phyloP scores from a whole-genome alignment of 2,888 invertebrate genomes.

The Syritta pipiens region DNA sequence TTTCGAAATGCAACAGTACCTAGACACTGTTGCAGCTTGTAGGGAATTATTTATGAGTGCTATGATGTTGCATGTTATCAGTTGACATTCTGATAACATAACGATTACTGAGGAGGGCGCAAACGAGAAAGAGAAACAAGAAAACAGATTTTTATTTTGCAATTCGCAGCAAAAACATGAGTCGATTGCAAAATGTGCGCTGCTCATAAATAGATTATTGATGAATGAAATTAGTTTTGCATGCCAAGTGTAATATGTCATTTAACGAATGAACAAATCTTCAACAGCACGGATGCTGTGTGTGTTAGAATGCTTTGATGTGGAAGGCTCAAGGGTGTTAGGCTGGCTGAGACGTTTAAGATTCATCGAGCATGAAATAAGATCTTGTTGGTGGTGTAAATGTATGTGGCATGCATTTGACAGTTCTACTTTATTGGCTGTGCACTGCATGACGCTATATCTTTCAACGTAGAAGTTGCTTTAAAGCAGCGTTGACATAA shows the following conservation, averaged over 20 bases:
- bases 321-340: background rate
- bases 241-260: slow-evolving; percentile 21
- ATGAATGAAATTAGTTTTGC: slow-evolving; percentile 18
- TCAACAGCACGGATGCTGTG: too few species aligned
- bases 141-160: too few species aligned
- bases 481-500: too few species aligned
- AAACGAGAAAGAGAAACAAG: too few species aligned
- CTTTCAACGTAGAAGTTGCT: too few species aligned
- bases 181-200: slow-evolving; percentile 7
- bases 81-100: slow-evolving; percentile 40
- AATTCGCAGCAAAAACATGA: background rate
- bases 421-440: too few species aligned
- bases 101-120: slow-evolving; percentile 28
- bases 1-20: slow-evolving; percentile 12
- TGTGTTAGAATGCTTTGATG: background rate
- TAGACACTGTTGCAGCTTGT: background rate
- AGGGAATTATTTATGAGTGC: slow-evolving; percentile 36
- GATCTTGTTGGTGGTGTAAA: too few species aligned
- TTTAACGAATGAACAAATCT: too few species aligned
- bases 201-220: slow-evolving; percentile 44
- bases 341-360: too few species aligned
- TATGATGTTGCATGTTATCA: slow-evolving; percentile 49
- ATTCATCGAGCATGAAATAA: too few species aligned
- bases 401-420: too few species aligned
- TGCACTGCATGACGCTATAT: too few species aligned